Base-by-base conservation (phyloP, 2,113 vertebrate species). In the Panthera tigris region DNA sequence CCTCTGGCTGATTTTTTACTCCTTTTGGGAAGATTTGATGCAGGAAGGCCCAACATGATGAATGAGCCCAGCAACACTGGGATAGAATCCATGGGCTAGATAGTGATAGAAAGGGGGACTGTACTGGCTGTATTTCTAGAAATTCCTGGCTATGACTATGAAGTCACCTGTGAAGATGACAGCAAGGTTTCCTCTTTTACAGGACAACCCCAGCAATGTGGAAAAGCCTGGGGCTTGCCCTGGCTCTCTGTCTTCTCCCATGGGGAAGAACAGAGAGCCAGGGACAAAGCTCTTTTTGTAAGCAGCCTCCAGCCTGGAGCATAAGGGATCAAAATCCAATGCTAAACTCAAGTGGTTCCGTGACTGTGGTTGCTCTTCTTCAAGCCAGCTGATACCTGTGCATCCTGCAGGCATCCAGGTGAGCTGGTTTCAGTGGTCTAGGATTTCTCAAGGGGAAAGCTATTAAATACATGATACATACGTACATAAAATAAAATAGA, bases 351-450 rank as follows among this genome's bases (percentile, higher is more conserved):
- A 96, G 96, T 80, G 99, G 99, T 1, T 97, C 11, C 0, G 99
- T 99, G 98, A 99, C 99, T 0, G 99, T 99, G 91, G 99, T 99
- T 76, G 99, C 99, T 13, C 99, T 99, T 29, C 98, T 99, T 5
- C 99, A 99, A 96, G 99, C 99, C 69, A 99, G 99, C 99, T 99
- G 99, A 99, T 98, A 98, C 27, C 98, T 99, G 98, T 99, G 99
- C 82, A 96, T 99, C 98, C 97, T 98, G 99, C 99, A 99, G 99
- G 99, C 99, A 5, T 99, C 99, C 98, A 99, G 99, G 99, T 99
- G 97, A 94, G 97, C 0, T 0, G 36, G 45, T 48, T 93, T 73
- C 18, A 41, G 84, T 61, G 83, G 74, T 57, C 76, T 45, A 27
- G 27, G 21, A 6, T 86, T 79, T 45, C 89, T 83, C 74, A 65